phyloP scores from a whole-genome alignment of 2,113 vertebrate species.

The Calidris pugnax region DNA sequence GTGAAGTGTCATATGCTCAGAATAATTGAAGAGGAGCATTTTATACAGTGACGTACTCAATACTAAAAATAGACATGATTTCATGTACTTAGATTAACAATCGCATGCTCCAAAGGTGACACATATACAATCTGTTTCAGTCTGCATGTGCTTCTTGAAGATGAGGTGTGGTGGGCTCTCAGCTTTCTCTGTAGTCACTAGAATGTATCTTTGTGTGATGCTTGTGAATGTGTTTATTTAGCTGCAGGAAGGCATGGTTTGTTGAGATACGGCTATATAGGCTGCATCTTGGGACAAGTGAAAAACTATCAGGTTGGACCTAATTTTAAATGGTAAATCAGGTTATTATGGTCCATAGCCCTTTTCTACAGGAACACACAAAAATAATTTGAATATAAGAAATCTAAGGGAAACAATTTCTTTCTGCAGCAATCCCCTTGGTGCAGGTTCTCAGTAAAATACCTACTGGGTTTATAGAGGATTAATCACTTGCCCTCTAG shows the following conservation, averaged over 20 bases:
- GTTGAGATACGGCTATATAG: not conserved
- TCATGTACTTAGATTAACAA: not conserved
- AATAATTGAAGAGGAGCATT: not conserved
- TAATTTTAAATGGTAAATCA: not conserved
- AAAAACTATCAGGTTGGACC: not conserved
- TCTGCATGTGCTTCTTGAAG: not conserved
- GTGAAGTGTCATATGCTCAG: not conserved
- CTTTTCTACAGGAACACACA: not conserved
- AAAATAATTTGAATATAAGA: not conserved
- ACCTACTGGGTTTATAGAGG: not conserved
- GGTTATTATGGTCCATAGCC: not conserved
- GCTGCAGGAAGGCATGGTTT: not conserved
- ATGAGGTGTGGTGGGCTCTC: not conserved
- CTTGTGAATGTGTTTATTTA: not conserved
- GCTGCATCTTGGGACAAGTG: not conserved
- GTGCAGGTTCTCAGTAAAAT: not conserved
- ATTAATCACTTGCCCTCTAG: not conserved
- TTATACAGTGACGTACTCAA: not conserved
- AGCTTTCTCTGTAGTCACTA: not conserved
- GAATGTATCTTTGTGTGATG: not conserved
- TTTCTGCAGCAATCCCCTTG: not conserved
- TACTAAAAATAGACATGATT: constrained; percentile 27
- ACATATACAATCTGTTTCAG: not conserved
- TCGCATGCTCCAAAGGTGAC: not conserved
- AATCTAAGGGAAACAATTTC: not conserved